Evolutionary conservation across 1,140 invertebrate genomes (phyloP).

Genomic region (Heliconius eleuchia): DNA sequence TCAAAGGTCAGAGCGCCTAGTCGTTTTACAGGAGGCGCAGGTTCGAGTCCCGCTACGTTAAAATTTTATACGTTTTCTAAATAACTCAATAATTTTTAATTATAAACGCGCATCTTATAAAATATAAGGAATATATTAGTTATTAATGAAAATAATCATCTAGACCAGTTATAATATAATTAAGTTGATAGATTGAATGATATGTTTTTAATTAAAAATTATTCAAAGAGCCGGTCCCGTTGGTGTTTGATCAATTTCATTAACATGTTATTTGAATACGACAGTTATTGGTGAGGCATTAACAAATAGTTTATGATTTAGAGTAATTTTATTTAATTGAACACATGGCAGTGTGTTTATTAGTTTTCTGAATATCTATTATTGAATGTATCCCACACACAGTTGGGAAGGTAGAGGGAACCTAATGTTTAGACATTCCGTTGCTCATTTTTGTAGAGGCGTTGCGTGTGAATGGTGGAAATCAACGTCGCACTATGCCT

Average conservation of each 20-base stretch:
- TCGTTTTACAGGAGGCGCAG: no score
- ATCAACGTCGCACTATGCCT: no score
- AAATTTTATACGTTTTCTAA: no score
- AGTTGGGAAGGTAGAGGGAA: no score
- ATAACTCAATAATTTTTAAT: no score
- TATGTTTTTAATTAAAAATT: constrained; percentile 20
- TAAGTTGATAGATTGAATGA: constrained; percentile 22
- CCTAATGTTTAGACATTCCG: no score
- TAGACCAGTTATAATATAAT: not conserved
- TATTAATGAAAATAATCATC: not conserved
- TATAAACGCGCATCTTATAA: not conserved
- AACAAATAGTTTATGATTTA: constrained; percentile 30
- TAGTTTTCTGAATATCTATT: not conserved
- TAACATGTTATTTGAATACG: constrained; percentile 42
- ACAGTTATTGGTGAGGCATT: constrained; percentile 27
- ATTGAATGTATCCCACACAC: not conserved
- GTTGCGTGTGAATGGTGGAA: no score
- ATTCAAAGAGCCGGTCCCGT: constrained; percentile 33
- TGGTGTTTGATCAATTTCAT: constrained; percentile 35
- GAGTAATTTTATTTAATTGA: constrained; percentile 27
- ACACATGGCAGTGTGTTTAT: not conserved
- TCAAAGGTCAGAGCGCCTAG: no score
- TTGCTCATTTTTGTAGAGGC: no score
- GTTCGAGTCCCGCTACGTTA: no score
- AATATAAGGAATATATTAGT: not conserved